A percentile compares a stretch with the other conserved stretches of the same genome.
phyloP scores from a whole-genome alignment of 2,888 invertebrate species.

The Coenonympha arcania region DNA sequence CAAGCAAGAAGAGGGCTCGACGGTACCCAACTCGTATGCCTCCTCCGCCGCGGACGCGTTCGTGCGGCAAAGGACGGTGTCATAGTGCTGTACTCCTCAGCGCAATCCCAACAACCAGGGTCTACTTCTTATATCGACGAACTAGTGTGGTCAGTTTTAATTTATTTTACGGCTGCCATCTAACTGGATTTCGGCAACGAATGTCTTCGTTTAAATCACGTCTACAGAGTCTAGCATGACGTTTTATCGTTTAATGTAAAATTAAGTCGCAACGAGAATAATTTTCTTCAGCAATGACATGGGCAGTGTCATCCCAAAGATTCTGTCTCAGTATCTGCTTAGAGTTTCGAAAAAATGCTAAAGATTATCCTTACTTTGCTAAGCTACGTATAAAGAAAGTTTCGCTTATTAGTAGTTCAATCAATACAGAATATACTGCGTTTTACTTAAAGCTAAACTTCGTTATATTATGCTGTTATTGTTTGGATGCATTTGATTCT shows the following conservation, averaged over 20 bases:
- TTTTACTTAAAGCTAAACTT: background rate
- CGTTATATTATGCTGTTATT: background rate
- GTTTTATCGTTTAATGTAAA: too few species aligned
- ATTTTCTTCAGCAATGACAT: too few species aligned
- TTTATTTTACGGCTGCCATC: constrained; percentile 3
- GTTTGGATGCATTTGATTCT: background rate
- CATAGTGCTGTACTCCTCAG: constrained; percentile 37
- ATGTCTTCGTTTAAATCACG: background rate
- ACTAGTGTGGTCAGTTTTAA: constrained; percentile 7
- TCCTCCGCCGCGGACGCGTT: constrained; percentile 65
- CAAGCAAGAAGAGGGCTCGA: constrained; percentile 60
- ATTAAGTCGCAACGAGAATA: too few species aligned
- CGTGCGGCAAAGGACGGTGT: constrained; percentile 54
- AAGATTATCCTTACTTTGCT: too few species aligned
- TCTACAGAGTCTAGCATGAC: too few species aligned
- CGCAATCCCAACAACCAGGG: constrained; percentile 6
- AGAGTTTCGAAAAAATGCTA: too few species aligned
- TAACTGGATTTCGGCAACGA: background rate
- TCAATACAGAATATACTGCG: background rate
- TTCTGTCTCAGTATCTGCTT: too few species aligned
- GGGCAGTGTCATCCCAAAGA: too few species aligned
- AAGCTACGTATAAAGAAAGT: background rate
- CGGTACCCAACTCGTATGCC: constrained; percentile 62
- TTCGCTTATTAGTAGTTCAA: background rate
- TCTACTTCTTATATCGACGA: constrained; percentile 9